phyloP scores from a whole-genome alignment of 2,888 invertebrate species.

The Agrochola litura region DNA sequence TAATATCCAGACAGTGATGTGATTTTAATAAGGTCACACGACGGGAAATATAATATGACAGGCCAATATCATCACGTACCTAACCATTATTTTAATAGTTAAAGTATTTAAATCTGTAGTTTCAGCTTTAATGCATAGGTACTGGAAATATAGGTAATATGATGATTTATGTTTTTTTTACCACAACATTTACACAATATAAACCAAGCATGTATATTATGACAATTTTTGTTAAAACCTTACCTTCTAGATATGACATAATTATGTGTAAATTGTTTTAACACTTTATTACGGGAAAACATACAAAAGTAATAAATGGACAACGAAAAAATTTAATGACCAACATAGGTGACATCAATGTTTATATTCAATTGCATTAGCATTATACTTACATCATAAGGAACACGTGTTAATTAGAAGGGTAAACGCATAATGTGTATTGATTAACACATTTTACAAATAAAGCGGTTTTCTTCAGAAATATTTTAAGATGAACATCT shows the following conservation, averaged over 20 bases:
- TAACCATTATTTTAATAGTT: neutral
- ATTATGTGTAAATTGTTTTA: slow-evolving; percentile 13
- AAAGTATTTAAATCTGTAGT: neutral
- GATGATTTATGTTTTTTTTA: neutral
- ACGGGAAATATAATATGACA: slow-evolving; percentile 1
- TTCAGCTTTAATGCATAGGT: too few relatives aligned
- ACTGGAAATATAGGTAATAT: neutral
- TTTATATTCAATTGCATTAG: neutral
- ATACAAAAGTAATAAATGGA: neutral
- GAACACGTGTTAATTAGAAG: slow-evolving; percentile 10
- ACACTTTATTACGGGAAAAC: neutral
- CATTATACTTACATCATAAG: neutral
- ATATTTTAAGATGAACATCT: neutral
- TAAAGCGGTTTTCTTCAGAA: slow-evolving; percentile 9
- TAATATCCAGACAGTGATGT: slow-evolving; percentile 12
- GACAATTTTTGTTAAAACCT: neutral
- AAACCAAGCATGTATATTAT: neutral
- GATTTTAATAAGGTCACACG: slow-evolving; percentile 18
- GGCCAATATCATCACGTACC: neutral
- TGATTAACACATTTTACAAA: slow-evolving; percentile 10
- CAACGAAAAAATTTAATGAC: neutral
- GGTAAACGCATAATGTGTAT: neutral
- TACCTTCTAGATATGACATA: neutral
- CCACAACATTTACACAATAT: neutral
- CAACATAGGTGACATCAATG: neutral